These are phyloP conservation scores for Drosophila rhopaloa DNA, from an alignment of 1,140 invertebrate species.

Conservation along the genomic window DNA sequence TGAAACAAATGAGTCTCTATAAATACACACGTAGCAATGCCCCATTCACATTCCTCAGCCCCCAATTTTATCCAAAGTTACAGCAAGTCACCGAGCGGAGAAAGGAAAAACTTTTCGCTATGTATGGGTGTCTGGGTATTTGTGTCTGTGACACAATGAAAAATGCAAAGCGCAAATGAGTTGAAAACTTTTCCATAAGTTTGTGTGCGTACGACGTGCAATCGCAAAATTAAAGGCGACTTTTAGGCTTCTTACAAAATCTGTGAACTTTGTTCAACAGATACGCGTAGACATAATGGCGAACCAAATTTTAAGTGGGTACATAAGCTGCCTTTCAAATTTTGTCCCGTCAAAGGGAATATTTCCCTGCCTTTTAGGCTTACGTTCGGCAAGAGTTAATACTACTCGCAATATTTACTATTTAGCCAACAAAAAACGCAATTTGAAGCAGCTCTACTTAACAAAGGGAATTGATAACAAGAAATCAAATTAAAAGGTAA, in stretches of 20 bases:
- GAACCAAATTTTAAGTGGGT: slow-evolving; percentile 10
- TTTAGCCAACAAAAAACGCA: no score
- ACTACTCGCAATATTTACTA: no score
- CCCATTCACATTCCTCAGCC: slow-evolving; percentile 1
- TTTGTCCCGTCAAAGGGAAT: not conserved
- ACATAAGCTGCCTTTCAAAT: slow-evolving; percentile 7
- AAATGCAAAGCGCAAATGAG: slow-evolving; percentile 81
- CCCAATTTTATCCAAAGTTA: slow-evolving; percentile 20
- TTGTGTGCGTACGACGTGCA: slow-evolving; percentile 49
- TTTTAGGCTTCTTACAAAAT: slow-evolving; percentile 55
- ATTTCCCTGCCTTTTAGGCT: not conserved
- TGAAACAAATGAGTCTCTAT: slow-evolving; percentile 78
- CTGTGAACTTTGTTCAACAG: slow-evolving; percentile 53
- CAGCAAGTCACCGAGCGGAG: slow-evolving; percentile 31
- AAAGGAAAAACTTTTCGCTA: slow-evolving; percentile 40
- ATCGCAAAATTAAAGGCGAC: slow-evolving; percentile 65
- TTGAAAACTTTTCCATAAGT: slow-evolving; percentile 81
- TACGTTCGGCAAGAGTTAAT: not conserved
- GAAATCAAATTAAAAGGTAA: not conserved
- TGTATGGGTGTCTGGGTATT: slow-evolving; percentile 24
- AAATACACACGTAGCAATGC: slow-evolving; percentile 56
- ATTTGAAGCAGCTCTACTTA: no score
- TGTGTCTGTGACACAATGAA: slow-evolving; percentile 69
- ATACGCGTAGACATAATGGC: slow-evolving; percentile 29
- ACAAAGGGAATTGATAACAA: not conserved